Percentiles rank a stretch among this genome's conserved stretches.
Conservation (phyloP, 53 echinoderm and acorn worm species). For the Holothuria leucospilota region DNA sequence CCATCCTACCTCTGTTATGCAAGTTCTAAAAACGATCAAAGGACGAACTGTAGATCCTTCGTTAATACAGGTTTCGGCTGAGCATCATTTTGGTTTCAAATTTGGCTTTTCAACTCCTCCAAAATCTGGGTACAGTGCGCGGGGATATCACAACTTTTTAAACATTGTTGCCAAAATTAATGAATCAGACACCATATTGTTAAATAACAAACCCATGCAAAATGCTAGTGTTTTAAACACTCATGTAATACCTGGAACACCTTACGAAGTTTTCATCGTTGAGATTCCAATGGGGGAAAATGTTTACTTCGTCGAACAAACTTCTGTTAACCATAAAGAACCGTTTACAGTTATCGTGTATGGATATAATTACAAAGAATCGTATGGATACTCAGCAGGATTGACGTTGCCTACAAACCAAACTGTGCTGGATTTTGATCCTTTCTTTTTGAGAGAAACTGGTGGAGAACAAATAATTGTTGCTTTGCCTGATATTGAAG, state of each 20-base stretch:
- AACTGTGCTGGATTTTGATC: conserved; percentile 41
- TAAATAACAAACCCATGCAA: conserved; percentile 54
- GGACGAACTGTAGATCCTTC: conserved; percentile 61
- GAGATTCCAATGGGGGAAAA: conserved; percentile 70
- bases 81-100: conserved; percentile 60
- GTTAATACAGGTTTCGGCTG: conserved; percentile 68
- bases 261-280: conserved; percentile 51
- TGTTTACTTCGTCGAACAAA: conserved; percentile 67
- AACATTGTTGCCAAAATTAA: conserved; percentile 59
- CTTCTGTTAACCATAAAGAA: conserved; percentile 22
- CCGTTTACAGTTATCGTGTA: conserved; percentile 72
- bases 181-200: conserved; percentile 21
- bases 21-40: conserved; percentile 48
- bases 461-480: conserved; percentile 56
- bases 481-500: conserved; percentile 56
- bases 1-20: conserved; percentile 61
- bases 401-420: conserved; percentile 54
- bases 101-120: conserved; percentile 75
- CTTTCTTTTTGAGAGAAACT: conserved; percentile 66
- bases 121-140: conserved; percentile 48
- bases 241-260: conserved; percentile 49
- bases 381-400: conserved; percentile 74
- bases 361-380: conserved; percentile 60
- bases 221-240: background rate
- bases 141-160: conserved; percentile 66